Conservation (phyloP, 2,888 invertebrate genomes). For the Steinernema hermaphroditum region DNA sequence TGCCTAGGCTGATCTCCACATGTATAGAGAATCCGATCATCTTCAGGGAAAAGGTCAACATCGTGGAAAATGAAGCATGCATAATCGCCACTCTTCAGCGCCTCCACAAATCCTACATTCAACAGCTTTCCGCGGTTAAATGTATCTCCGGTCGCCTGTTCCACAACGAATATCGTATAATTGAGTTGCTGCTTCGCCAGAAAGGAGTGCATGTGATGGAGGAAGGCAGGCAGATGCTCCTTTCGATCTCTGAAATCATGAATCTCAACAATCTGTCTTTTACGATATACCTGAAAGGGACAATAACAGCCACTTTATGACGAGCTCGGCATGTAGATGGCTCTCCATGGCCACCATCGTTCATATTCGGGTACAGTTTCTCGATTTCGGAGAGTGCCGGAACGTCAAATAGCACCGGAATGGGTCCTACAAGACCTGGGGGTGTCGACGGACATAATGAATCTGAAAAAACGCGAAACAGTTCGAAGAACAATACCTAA, state of each 20-base stretch:
- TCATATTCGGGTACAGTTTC: slow-evolving; percentile 74
- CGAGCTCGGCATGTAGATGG: slow-evolving; percentile 75
- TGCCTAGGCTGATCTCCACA: slow-evolving; percentile 67
- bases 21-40: slow-evolving; percentile 67
- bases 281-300: slow-evolving; percentile 82
- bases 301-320: slow-evolving; percentile 79
- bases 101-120: slow-evolving; percentile 93
- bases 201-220: slow-evolving; percentile 90
- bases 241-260: slow-evolving; percentile 54
- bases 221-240: slow-evolving; percentile 72
- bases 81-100: slow-evolving; percentile 73
- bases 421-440: too few relatives aligned
- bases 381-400: too few relatives aligned
- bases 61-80: slow-evolving; percentile 69
- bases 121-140: slow-evolving; percentile 94
- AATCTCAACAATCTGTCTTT: slow-evolving; percentile 77
- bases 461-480: too few relatives aligned
- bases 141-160: slow-evolving; percentile 72
- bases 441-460: too few relatives aligned
- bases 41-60: slow-evolving; percentile 68
- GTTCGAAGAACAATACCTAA: too few relatives aligned
- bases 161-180: slow-evolving; percentile 88
- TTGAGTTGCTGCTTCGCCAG: slow-evolving; percentile 87
- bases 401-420: too few relatives aligned
- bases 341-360: slow-evolving; percentile 80